Percentiles rank a stretch among this genome's conserved stretches.
Evolutionary conservation across 2,797 vertebrate genomes (phyloP).

Genomic region (Cyclopterus lumpus): DNA sequence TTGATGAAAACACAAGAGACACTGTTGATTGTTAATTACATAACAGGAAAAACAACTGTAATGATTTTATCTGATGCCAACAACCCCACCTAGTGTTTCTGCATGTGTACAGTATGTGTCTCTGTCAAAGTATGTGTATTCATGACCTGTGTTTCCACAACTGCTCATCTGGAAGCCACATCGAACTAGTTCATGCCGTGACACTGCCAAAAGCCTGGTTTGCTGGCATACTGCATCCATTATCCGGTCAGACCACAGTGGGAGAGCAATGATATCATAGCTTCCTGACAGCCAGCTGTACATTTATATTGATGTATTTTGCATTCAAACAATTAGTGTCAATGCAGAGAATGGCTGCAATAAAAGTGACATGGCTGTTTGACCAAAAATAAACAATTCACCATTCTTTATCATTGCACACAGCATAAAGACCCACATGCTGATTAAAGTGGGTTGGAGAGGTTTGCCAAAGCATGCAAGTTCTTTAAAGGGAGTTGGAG

Average conservation of each 20-base stretch:
- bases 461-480: slow-evolving; percentile 24
- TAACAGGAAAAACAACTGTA: slow-evolving; percentile 33
- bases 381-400: slow-evolving; percentile 3
- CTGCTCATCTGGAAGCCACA: slow-evolving; percentile 66
- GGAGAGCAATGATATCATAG: slow-evolving; percentile 65
- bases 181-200: slow-evolving; percentile 30
- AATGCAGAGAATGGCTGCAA: slow-evolving; percentile 7
- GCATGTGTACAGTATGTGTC: not conserved
- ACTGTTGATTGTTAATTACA: slow-evolving; percentile 14
- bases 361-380: not conserved
- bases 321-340: slow-evolving; percentile 32
- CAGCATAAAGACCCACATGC: slow-evolving; percentile 1
- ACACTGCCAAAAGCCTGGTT: slow-evolving; percentile 44
- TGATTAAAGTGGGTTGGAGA: slow-evolving; percentile 26
- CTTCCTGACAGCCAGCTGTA: slow-evolving; percentile 43
- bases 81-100: slow-evolving; percentile 32
- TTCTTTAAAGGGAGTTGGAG: slow-evolving; percentile 20
- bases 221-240: slow-evolving; percentile 52
- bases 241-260: slow-evolving; percentile 62
- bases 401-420: not conserved
- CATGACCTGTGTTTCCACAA: slow-evolving; percentile 36
- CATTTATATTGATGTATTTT: slow-evolving; percentile 43
- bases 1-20: slow-evolving; percentile 24
- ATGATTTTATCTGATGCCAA: slow-evolving; percentile 34
- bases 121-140: not conserved